Evolutionary conservation across 2,888 invertebrate genomes (phyloP).

Genomic region (Dichetophora obliterata): DNA sequence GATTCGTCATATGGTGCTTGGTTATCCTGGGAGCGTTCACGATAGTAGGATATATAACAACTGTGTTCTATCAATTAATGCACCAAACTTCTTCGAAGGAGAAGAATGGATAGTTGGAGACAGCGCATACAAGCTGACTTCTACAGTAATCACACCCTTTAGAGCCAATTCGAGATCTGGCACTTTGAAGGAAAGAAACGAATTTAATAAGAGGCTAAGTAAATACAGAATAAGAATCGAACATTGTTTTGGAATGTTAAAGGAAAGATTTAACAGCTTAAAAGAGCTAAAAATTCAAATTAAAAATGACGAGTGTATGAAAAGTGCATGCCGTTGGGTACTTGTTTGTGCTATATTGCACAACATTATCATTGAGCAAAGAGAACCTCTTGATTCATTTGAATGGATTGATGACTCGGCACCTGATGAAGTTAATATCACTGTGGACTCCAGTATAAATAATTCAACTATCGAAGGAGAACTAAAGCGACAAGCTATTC

Average conservation of each 20-base stretch:
- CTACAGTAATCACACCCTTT: neutral
- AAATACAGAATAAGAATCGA: slow-evolving; percentile 6
- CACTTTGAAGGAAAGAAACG: neutral
- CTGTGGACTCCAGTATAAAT: neutral
- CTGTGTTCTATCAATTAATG: slow-evolving; percentile 35
- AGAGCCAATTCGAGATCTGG: neutral
- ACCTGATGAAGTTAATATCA: neutral
- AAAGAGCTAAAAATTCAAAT: slow-evolving; percentile 12
- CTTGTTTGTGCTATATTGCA: slow-evolving; percentile 11
- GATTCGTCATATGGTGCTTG: too few relatives aligned
- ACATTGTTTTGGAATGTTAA: slow-evolving; percentile 2
- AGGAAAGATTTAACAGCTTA: slow-evolving; percentile 11
- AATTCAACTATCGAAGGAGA: neutral
- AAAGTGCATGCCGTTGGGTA: neutral
- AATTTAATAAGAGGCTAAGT: neutral
- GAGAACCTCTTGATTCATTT: neutral
- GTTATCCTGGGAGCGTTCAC: slow-evolving; percentile 37
- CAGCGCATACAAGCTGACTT: slow-evolving; percentile 40
- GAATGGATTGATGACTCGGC: neutral
- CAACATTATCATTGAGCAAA: neutral
- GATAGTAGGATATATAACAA: slow-evolving; percentile 44
- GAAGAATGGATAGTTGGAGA: slow-evolving; percentile 44
- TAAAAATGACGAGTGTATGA: neutral
- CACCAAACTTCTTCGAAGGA: slow-evolving; percentile 35
- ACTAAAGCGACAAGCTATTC: neutral